A percentile compares a stretch with the other conserved stretches of the same genome.
These are phyloP conservation scores for Corapipo altera DNA, from an alignment of 2,113 vertebrate genomes.

Conservation along the genomic window DNA sequence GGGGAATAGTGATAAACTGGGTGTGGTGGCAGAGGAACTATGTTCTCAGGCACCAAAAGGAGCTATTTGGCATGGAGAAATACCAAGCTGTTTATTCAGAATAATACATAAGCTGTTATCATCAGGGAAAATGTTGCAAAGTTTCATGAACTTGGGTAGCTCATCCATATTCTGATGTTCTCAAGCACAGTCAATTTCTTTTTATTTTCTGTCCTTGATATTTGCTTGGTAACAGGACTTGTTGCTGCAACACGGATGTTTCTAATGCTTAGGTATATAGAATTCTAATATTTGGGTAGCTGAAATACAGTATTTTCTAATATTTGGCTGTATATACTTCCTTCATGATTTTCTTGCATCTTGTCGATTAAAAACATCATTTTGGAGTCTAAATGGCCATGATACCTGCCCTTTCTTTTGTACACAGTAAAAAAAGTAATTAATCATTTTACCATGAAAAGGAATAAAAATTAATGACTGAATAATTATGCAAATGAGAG, in stretches of 20 bases:
- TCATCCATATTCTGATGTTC: background rate
- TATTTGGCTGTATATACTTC: background rate
- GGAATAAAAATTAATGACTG: background rate
- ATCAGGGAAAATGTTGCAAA: background rate
- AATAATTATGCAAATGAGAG: background rate
- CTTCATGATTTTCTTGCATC: background rate
- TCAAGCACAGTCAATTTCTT: background rate
- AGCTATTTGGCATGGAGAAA: background rate
- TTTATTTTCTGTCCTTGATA: background rate
- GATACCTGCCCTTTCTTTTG: background rate
- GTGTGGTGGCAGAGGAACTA: background rate
- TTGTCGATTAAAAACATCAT: background rate
- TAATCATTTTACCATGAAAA: background rate
- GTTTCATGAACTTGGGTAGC: background rate
- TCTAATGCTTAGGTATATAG: background rate
- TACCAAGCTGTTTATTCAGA: background rate
- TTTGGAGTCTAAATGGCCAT: background rate
- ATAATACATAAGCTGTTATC: background rate
- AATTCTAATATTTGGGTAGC: background rate
- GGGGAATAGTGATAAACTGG: background rate
- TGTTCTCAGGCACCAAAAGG: background rate
- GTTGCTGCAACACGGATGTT: background rate
- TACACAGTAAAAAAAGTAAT: background rate
- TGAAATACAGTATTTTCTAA: background rate
- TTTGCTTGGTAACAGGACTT: background rate